Conservation (phyloP, 2,797 vertebrate genomes). For the Schizopygopsis pylzovi region DNA sequence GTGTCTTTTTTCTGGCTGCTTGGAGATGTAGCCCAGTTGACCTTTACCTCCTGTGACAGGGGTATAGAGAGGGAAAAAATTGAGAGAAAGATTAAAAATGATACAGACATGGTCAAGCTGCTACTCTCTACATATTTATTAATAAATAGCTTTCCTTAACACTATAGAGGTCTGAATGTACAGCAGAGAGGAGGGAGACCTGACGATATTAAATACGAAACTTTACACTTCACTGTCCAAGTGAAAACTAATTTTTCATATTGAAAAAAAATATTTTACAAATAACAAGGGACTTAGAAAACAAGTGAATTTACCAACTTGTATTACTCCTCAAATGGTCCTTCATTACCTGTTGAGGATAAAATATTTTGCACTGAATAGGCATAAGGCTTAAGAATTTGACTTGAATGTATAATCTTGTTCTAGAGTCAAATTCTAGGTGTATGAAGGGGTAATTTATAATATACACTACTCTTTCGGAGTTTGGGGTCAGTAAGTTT, state of each 20-base stretch:
- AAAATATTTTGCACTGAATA: constrained; percentile 67
- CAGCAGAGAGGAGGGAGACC: constrained; percentile 68
- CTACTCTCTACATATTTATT: constrained; percentile 10
- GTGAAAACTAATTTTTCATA: constrained; percentile 60
- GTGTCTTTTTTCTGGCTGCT: constrained; percentile 99
- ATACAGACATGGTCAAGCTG: constrained; percentile 2
- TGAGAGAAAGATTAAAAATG: not conserved
- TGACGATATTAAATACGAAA: constrained; percentile 66
- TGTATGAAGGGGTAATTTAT: constrained; percentile 81
- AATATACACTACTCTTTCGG: constrained; percentile 65
- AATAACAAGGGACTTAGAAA: constrained; percentile 60
- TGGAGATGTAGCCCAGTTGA: constrained; percentile 99
- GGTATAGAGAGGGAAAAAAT: constrained; percentile 18
- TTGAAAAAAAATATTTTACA: not conserved
- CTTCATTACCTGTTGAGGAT: constrained; percentile 66
- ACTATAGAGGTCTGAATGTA: constrained; percentile 67
- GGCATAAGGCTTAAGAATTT: constrained; percentile 73
- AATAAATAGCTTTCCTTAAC: constrained; percentile 35
- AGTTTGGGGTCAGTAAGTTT: not conserved
- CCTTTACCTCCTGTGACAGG: constrained; percentile 92
- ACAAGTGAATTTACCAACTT: constrained; percentile 64
- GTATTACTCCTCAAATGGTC: constrained; percentile 61
- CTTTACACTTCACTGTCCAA: constrained; percentile 73
- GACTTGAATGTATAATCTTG: constrained; percentile 58
- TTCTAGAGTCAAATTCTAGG: constrained; percentile 60